Evolutionary conservation across 2,113 vertebrate genomes (phyloP).

Genomic region (Hippocampus barbouri): DNA sequence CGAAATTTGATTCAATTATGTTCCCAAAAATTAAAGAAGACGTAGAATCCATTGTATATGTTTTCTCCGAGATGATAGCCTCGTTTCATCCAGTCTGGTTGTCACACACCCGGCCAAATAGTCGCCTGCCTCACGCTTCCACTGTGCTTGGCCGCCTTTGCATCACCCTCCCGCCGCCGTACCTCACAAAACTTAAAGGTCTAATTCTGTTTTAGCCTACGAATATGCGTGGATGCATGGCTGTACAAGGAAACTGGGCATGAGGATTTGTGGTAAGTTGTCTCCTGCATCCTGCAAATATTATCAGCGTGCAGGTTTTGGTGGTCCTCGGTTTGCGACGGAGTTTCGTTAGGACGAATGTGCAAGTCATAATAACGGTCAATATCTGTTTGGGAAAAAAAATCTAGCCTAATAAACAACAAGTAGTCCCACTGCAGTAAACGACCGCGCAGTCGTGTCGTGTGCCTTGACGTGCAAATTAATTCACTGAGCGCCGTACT

Average conservation of each 20-base stretch:
- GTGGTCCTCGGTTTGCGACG: background rate
- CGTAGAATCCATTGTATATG: no score
- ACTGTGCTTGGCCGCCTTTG: conserved; percentile 33
- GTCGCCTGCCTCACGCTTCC: conserved; percentile 27
- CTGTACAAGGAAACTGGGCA: conserved; percentile 95
- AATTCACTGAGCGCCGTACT: no score
- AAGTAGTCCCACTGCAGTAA: no score
- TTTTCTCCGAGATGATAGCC: no score
- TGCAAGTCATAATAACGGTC: background rate
- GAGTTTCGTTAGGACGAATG: background rate
- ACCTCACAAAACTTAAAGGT: conserved; percentile 55
- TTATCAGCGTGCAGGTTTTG: background rate
- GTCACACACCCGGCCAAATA: conserved; percentile 45
- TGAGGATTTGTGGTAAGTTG: conserved; percentile 98
- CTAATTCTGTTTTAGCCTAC: conserved; percentile 81
- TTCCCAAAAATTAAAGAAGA: background rate
- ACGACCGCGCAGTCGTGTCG: no score
- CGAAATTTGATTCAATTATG: background rate
- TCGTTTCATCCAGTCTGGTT: background rate
- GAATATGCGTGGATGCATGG: conserved; percentile 94
- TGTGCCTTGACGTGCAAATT: no score
- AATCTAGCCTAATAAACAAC: no score
- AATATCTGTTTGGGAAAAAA: background rate
- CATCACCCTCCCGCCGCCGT: conserved; percentile 38
- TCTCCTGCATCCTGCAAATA: background rate